Percentiles rank a stretch among this genome's conserved stretches.
These are phyloP conservation scores for Leptobrachium leishanense DNA, from an alignment of 2,113 vertebrate species.

Conservation along the genomic window DNA sequence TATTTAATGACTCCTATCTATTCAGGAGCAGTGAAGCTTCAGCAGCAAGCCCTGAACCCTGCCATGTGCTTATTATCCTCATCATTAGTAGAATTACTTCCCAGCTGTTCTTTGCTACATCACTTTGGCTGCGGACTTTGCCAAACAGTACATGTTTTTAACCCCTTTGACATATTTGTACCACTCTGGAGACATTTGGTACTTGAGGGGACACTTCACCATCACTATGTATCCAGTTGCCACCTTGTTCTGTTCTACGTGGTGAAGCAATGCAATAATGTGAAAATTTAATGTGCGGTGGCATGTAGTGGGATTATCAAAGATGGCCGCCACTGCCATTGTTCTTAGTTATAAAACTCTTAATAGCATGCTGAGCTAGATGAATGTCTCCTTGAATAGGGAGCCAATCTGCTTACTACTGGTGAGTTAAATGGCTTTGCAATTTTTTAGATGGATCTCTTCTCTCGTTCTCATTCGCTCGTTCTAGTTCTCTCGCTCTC, in stretches of 20 bases:
- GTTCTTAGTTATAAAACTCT: neutral
- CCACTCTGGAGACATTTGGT: slow-evolving; percentile 49
- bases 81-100: slow-evolving; percentile 99
- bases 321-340: neutral
- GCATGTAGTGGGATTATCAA: neutral
- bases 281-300: neutral
- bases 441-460: too few relatives aligned
- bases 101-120: slow-evolving; percentile 94
- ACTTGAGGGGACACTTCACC: neutral
- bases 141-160: slow-evolving; percentile 62
- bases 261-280: neutral
- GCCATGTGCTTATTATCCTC: slow-evolving; percentile 95
- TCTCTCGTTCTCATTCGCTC: too few relatives aligned
- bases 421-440: neutral
- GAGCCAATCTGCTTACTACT: neutral
- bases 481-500: too few relatives aligned
- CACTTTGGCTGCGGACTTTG: slow-evolving; percentile 87
- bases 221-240: slow-evolving; percentile 32
- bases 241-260: slow-evolving; percentile 66
- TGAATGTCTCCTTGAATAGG: neutral
- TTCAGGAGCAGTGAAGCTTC: slow-evolving; percentile 97
- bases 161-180: slow-evolving; percentile 56
- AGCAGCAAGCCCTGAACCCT: slow-evolving; percentile 94
- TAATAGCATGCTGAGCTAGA: neutral
- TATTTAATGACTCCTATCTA: slow-evolving; percentile 99